phyloP scores from a whole-genome alignment of 2,888 invertebrate species.

The Apodemia hepburni region DNA sequence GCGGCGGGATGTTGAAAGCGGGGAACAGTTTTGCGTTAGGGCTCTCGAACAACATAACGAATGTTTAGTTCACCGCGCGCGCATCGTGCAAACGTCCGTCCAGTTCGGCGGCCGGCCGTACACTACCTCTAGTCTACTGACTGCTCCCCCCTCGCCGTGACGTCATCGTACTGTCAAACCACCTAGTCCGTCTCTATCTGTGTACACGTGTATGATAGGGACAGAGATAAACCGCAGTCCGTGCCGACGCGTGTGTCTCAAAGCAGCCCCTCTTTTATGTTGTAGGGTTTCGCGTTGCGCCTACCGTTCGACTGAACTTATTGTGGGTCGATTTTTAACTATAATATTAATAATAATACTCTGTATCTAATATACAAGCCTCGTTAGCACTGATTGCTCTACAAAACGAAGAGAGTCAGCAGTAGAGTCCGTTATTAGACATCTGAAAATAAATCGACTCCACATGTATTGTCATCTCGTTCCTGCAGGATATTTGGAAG shows the following conservation, averaged over 20 bases:
- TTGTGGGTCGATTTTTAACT: constrained; percentile 35
- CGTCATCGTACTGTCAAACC: constrained; percentile 51
- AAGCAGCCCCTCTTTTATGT: constrained; percentile 37
- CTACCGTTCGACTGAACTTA: constrained; percentile 35
- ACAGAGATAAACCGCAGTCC: constrained; percentile 37
- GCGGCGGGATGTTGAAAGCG: constrained; percentile 86
- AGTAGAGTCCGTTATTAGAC: not conserved
- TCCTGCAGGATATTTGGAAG: not conserved
- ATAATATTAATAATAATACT: constrained; percentile 24
- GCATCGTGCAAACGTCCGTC: constrained; percentile 59
- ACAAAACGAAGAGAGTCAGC: not conserved
- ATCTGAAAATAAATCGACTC: not conserved
- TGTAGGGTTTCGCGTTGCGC: constrained; percentile 41
- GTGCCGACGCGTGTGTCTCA: constrained; percentile 37
- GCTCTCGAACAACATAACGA: constrained; percentile 86
- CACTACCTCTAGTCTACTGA: constrained; percentile 41
- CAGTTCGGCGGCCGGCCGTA: constrained; percentile 59
- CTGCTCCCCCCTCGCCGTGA: constrained; percentile 47
- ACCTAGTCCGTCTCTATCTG: constrained; percentile 29
- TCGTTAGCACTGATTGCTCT: not conserved
- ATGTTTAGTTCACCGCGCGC: constrained; percentile 65
- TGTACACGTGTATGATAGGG: constrained; percentile 26
- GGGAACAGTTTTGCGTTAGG: constrained; percentile 85
- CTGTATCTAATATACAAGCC: not conserved
- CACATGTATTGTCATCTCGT: not conserved